phyloP scores from a whole-genome alignment of 2,113 vertebrate species.

The Thamnophis sirtalis region DNA sequence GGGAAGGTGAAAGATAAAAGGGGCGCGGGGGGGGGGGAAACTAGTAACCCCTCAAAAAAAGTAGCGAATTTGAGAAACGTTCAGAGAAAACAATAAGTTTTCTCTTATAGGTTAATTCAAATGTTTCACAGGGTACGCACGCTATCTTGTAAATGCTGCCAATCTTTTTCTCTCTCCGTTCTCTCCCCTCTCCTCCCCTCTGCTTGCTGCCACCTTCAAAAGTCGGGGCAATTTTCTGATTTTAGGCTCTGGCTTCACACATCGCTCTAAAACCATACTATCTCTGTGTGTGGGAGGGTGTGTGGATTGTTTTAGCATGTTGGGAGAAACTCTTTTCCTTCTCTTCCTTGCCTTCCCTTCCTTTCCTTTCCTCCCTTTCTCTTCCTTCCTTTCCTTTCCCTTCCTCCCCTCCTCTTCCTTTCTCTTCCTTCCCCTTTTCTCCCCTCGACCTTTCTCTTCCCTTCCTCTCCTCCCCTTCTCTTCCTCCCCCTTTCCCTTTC shows the following conservation, averaged over 20 bases:
- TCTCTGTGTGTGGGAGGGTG: neutral
- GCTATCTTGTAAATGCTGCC: neutral
- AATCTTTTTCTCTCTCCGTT: neutral
- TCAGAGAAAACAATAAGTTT: neutral
- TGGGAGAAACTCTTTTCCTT: neutral
- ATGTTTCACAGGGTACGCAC: neutral
- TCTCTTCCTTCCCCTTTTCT: rapidly evolving
- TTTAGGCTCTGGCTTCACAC: neutral
- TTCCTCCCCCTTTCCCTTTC: too few relatives aligned
- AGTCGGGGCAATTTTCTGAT: neutral
- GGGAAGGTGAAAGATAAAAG: neutral
- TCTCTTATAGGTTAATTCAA: neutral
- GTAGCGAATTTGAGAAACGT: neutral
- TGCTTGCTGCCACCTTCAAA: neutral
- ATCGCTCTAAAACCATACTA: neutral
- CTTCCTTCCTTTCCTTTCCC: rapidly evolving
- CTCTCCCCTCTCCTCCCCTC: neutral
- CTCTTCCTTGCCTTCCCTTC: neutral
- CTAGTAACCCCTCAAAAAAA: neutral
- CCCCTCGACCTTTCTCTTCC: neutral
- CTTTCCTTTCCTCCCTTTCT: too few relatives aligned
- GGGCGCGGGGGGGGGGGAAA: neutral
- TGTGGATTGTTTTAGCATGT: neutral
- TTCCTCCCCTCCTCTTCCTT: too few relatives aligned
- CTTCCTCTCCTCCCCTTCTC: rapidly evolving